Evolutionary conservation across 2,797 vertebrate species (phyloP), one percentile per base, ranked within the genome.

Genomic region (Acestrorhynchus altus): DNA sequence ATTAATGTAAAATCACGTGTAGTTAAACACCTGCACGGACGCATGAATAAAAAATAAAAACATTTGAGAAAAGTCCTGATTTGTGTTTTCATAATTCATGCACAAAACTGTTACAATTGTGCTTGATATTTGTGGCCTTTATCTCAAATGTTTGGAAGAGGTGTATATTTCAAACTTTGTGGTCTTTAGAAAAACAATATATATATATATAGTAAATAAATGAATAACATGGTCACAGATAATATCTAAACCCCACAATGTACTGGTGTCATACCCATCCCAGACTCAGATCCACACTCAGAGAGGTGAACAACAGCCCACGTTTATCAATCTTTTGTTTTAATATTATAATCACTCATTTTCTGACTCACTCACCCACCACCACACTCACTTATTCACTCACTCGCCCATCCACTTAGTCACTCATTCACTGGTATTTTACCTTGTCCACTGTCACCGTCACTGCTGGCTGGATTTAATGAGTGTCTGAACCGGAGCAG

Each of bases 401-500:
- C 11, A 46, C 39, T 70, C 18, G 35, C 35, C 60, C 46, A 47
- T 31, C 71, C 9, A 57, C 15, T 39, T 61, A 18, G 20, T 75
- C 57, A 15, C 8, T 11, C n/a, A 47, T 24, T 59, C 31, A 13
- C 31, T 39, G 16, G 28, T 39, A 60, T 54, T 59, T 51, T 24
- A 16, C 39, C 18, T 24, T 24, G 8, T 15, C 71, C 35, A 42
- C 76, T 69, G 8, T 74, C 60, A 35, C 59, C 66, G 35, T 61
- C 40, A 46, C 28, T 54, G 63, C 42, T 59, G 56, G 28, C 15
- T 73, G 60, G 16, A 76, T 57, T 46, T 76, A 74, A 69, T 73
- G 72, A 70, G 24, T 81, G 61, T 59, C 47, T 69, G 68, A 78
- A 56, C 67, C 6, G 15, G 51, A 59, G 22, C 69, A 15, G 72